Percentiles rank a stretch among this genome's conserved stretches.
Evolutionary conservation across 1,140 invertebrate genomes (phyloP).

Genomic region (Microplitis mediator): DNA sequence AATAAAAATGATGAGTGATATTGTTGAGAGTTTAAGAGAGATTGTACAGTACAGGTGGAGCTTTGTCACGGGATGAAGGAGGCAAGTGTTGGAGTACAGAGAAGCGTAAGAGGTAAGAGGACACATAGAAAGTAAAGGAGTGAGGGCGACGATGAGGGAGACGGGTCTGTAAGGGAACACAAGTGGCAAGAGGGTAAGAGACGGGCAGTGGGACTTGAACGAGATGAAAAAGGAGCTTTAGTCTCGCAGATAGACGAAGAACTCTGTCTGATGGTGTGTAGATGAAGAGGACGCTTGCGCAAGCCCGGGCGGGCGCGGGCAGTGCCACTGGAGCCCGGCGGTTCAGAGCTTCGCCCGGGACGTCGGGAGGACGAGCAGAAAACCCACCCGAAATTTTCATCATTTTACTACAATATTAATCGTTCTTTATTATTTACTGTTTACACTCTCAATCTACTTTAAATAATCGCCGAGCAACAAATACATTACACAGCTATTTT

Average conservation of each 20-base stretch:
- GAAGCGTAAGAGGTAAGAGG: conserved; percentile 21
- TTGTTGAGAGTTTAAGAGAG: too few relatives aligned
- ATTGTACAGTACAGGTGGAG: not conserved
- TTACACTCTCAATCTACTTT: not conserved
- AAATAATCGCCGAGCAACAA: too few relatives aligned
- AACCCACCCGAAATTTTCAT: conserved; percentile 28
- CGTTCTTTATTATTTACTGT: not conserved
- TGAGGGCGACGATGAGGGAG: conserved; percentile 4
- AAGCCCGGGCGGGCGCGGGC: conserved; percentile 60
- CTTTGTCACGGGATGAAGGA: conserved; percentile 30
- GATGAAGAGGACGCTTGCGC: conserved; percentile 58
- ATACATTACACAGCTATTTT: too few relatives aligned
- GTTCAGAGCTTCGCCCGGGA: conserved; percentile 63
- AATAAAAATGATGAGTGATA: too few relatives aligned
- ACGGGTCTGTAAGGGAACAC: not conserved
- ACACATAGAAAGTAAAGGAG: not conserved
- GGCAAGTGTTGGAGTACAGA: conserved; percentile 19
- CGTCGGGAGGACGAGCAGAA: conserved; percentile 53
- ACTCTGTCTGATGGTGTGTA: conserved; percentile 41
- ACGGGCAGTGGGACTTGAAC: not conserved
- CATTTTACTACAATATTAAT: not conserved
- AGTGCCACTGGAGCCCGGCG: conserved; percentile 61
- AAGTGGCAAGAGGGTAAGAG: conserved; percentile 14
- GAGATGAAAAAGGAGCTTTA: conserved; percentile 22
- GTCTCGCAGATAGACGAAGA: conserved; percentile 19